phyloP scores from a whole-genome alignment of 2,888 invertebrate genomes.

The Brachyopa scutellaris region DNA sequence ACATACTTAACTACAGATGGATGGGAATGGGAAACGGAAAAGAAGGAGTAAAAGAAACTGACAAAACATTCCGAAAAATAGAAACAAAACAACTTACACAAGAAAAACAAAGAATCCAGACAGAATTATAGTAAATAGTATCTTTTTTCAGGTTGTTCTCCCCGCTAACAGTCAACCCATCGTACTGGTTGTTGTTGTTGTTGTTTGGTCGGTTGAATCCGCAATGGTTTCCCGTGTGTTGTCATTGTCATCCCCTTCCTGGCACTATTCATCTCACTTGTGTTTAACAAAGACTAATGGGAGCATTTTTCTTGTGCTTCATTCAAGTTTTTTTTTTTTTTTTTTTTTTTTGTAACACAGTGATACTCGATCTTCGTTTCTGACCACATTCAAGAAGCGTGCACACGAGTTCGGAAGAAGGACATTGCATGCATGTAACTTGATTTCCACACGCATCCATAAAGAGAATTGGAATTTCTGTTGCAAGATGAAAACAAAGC shows the following conservation, averaged over 20 bases:
- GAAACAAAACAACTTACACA: background rate
- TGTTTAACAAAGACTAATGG: slow-evolving; percentile 62
- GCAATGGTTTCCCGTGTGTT: slow-evolving; percentile 20
- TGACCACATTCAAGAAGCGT: slow-evolving; percentile 53
- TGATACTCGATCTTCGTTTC: slow-evolving; percentile 34
- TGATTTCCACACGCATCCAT: slow-evolving; percentile 62
- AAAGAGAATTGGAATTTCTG: slow-evolving; percentile 42
- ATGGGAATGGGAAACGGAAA: background rate
- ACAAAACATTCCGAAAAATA: slow-evolving; percentile 3
- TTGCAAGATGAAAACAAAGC: slow-evolving; percentile 11
- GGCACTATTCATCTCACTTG: slow-evolving; percentile 50
- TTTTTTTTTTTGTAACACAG: background rate
- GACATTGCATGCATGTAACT: slow-evolving; percentile 22
- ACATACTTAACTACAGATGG: slow-evolving; percentile 44
- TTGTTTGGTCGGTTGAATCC: too few species aligned
- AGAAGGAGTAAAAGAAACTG: background rate
- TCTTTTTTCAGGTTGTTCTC: slow-evolving; percentile 37
- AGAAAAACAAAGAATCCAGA: slow-evolving; percentile 32
- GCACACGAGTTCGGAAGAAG: slow-evolving; percentile 27
- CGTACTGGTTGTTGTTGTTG: background rate
- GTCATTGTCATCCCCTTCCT: slow-evolving; percentile 33
- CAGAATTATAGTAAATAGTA: slow-evolving; percentile 56
- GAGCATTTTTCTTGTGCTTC: slow-evolving; percentile 49
- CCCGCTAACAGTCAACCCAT: background rate
- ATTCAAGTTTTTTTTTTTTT: background rate